These are phyloP conservation scores for Furcifer pardalis DNA, from an alignment of 2,797 vertebrate genomes.

Conservation along the genomic window DNA sequence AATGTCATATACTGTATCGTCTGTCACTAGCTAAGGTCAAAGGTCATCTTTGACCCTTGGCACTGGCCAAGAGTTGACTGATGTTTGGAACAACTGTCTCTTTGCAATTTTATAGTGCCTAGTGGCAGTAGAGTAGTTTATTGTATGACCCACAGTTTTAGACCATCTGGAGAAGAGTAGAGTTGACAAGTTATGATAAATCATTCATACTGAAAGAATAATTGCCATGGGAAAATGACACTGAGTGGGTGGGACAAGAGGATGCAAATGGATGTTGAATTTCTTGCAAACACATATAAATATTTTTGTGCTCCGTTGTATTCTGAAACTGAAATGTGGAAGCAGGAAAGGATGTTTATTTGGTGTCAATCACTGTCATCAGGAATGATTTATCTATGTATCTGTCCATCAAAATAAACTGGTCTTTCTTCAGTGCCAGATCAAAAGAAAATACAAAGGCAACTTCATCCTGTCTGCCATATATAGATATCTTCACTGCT, in stretches of 20 bases:
- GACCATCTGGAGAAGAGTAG: constrained; percentile 34
- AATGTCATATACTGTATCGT: constrained; percentile 52
- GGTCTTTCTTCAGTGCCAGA: neutral
- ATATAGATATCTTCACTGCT: neutral
- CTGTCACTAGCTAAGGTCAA: constrained; percentile 47
- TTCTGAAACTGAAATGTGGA: constrained; percentile 5
- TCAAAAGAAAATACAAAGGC: neutral
- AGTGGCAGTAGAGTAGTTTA: constrained; percentile 47
- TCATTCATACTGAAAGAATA: constrained; percentile 52
- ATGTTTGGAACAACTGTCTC: constrained; percentile 60
- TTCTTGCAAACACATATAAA: constrained; percentile 32
- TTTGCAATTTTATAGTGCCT: constrained; percentile 56
- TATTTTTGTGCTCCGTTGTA: constrained; percentile 15
- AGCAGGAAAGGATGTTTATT: constrained; percentile 3
- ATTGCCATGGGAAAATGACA: constrained; percentile 30
- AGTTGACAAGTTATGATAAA: constrained; percentile 56
- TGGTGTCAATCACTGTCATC: neutral
- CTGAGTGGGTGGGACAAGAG: constrained; percentile 21
- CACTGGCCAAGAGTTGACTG: constrained; percentile 54
- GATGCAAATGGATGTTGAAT: constrained; percentile 28
- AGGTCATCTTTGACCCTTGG: constrained; percentile 62
- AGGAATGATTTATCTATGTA: neutral
- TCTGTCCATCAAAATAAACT: neutral
- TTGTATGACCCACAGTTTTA: constrained; percentile 53
- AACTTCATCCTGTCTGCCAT: neutral